A percentile compares a stretch with the other conserved stretches of the same genome.
Evolutionary conservation across 2,113 vertebrate genomes (phyloP).

Genomic region (Pycnonotus jocosus): DNA sequence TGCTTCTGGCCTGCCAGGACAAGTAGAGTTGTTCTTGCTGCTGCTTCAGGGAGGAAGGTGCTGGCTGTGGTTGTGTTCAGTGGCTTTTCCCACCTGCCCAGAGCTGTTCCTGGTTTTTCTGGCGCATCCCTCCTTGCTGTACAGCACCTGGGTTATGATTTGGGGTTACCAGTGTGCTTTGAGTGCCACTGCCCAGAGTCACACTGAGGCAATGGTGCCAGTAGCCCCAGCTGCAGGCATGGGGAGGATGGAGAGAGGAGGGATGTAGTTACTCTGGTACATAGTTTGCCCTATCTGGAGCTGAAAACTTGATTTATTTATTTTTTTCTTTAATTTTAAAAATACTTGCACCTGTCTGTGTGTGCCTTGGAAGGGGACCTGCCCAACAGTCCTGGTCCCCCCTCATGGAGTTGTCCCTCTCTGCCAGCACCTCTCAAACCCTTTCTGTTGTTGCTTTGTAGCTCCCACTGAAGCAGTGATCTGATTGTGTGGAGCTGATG

Average conservation of each 20-base stretch:
- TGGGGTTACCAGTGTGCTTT: neutral
- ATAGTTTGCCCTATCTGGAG: neutral
- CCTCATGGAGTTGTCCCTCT: neutral
- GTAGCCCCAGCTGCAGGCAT: neutral
- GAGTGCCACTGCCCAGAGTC: neutral
- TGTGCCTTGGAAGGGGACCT: neutral
- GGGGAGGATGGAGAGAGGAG: neutral
- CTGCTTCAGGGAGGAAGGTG: neutral
- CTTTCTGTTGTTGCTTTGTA: neutral
- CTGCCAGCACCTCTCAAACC: neutral
- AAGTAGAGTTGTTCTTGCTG: neutral
- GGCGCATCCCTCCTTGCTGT: neutral
- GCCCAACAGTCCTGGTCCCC: neutral
- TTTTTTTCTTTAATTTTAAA: neutral
- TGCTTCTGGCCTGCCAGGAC: neutral
- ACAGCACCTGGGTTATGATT: neutral
- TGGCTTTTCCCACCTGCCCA: neutral
- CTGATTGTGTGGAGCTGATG: neutral
- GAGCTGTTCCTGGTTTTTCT: neutral
- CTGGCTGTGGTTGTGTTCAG: rapidly evolving
- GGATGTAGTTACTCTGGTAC: neutral
- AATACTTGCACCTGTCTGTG: neutral
- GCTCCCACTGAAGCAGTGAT: neutral
- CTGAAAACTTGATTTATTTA: neutral
- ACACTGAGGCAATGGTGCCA: rapidly evolving